Evolutionary conservation across 92 coral and sea anemone species (phyloP).

Genomic region (Scolanthus callimorphus): DNA sequence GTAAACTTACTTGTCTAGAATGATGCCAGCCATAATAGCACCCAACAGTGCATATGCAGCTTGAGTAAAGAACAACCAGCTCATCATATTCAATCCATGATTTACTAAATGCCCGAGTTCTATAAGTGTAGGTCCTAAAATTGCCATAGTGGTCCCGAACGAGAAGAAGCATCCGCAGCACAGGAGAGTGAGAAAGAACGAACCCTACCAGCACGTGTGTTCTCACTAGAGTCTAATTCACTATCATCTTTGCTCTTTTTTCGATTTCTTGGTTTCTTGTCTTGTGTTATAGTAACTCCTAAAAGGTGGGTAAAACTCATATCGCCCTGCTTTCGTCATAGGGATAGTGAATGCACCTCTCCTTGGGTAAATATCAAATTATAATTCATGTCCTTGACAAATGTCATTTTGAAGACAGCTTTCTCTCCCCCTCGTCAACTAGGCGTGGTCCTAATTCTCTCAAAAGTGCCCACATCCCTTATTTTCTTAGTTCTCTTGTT

Average conservation of each 20-base stretch:
- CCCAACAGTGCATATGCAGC: constrained; percentile 83
- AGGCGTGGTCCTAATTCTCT: too few species aligned
- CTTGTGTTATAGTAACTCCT: constrained; percentile 72
- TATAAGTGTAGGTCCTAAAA: constrained; percentile 85
- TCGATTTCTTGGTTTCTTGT: constrained; percentile 24
- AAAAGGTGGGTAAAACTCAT: constrained; percentile 79
- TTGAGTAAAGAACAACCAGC: constrained; percentile 90
- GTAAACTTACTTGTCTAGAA: constrained; percentile 89
- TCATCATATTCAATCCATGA: constrained; percentile 80
- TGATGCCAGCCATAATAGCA: constrained; percentile 82
- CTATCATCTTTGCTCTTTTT: constrained; percentile 1
- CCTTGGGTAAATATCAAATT: not conserved
- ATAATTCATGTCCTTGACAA: not conserved
- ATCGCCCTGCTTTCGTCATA: constrained; percentile 36
- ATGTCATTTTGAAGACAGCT: not conserved
- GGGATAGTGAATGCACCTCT: constrained; percentile 1
- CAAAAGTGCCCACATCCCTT: too few species aligned
- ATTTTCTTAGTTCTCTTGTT: too few species aligned
- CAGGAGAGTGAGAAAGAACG: constrained; percentile 51
- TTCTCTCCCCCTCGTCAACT: not conserved
- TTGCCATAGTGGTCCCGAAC: constrained; percentile 92
- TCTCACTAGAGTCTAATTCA: constrained; percentile 6
- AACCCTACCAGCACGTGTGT: constrained; percentile 18
- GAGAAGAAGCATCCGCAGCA: constrained; percentile 89
- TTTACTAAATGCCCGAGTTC: constrained; percentile 67